Evolutionary conservation across 2,797 vertebrate species (phyloP).

Genomic region (Pseudocheirus occidentalis): DNA sequence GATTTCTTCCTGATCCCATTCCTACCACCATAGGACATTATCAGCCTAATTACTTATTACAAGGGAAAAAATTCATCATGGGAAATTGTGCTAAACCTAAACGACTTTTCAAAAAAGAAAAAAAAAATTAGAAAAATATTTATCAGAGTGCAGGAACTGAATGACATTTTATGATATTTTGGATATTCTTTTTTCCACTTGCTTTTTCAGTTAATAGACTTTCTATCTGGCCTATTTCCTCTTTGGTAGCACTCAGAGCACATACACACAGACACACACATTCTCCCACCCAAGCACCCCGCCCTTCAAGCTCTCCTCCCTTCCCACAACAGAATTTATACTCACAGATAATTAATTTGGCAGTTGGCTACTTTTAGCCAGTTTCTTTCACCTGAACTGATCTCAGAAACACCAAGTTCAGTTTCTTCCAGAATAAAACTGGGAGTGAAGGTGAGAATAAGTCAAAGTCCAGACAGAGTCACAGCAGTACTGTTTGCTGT

Average conservation of each 20-base stretch:
- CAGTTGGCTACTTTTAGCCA: slow-evolving; percentile 39
- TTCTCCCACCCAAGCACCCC: not conserved
- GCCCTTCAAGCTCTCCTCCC: not conserved
- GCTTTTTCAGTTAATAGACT: slow-evolving; percentile 6
- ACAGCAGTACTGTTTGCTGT: slow-evolving; percentile 54
- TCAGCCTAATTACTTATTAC: slow-evolving; percentile 16
- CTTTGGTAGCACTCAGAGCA: slow-evolving; percentile 21
- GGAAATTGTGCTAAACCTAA: slow-evolving; percentile 24
- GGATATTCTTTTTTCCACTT: not conserved
- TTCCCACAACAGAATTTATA: slow-evolving; percentile 56
- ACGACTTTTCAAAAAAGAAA: not conserved
- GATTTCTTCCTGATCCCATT: not conserved
- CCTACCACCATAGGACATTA: slow-evolving; percentile 2
- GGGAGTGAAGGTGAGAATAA: slow-evolving; percentile 54
- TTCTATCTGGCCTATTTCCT: slow-evolving; percentile 8
- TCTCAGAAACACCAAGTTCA: slow-evolving; percentile 60
- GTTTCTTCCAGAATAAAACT: slow-evolving; percentile 50
- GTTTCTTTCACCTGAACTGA: slow-evolving; percentile 55
- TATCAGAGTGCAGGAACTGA: slow-evolving; percentile 37
- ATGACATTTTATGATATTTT: slow-evolving; percentile 26
- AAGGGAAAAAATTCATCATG: not conserved
- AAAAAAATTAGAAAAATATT: slow-evolving; percentile 16
- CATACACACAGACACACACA: no score
- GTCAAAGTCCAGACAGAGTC: slow-evolving; percentile 55
- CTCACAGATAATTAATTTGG: slow-evolving; percentile 59